These are phyloP conservation scores for Mormyrops attenuatus DNA, from an alignment of 2,797 vertebrate genomes.

Conservation along the genomic window DNA sequence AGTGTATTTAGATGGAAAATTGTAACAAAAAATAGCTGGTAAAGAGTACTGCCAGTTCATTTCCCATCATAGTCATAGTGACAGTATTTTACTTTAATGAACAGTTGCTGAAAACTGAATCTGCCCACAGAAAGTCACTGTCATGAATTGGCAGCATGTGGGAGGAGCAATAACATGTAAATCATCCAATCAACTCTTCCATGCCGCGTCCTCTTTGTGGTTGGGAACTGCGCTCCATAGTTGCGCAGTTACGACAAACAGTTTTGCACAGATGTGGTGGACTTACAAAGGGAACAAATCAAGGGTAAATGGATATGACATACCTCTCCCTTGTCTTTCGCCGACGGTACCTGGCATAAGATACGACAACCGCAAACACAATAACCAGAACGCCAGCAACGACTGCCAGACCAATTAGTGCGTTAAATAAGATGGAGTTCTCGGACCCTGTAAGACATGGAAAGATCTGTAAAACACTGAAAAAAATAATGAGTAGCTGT, in stretches of 20 bases:
- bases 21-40: not conserved
- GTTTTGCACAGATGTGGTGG: not conserved
- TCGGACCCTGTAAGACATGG: conserved; percentile 17
- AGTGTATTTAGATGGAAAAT: not conserved
- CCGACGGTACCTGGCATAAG: conserved; percentile 27
- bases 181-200: not conserved
- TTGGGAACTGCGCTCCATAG: not conserved
- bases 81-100: not conserved
- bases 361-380: conserved; percentile 28
- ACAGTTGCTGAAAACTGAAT: not conserved
- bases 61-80: not conserved
- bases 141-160: not conserved
- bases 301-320: not conserved
- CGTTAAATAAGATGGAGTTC: not conserved
- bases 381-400: conserved; percentile 44
- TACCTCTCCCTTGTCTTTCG: conserved; percentile 30
- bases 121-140: not conserved
- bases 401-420: conserved; percentile 35
- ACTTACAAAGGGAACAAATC: not conserved
- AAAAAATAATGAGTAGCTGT: not conserved
- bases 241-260: not conserved
- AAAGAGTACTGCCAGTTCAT: not conserved
- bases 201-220: not conserved
- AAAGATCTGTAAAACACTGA: not conserved
- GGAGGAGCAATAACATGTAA: not conserved